phyloP scores from a whole-genome alignment of 2,797 vertebrate species.

The Halcyon badia region DNA sequence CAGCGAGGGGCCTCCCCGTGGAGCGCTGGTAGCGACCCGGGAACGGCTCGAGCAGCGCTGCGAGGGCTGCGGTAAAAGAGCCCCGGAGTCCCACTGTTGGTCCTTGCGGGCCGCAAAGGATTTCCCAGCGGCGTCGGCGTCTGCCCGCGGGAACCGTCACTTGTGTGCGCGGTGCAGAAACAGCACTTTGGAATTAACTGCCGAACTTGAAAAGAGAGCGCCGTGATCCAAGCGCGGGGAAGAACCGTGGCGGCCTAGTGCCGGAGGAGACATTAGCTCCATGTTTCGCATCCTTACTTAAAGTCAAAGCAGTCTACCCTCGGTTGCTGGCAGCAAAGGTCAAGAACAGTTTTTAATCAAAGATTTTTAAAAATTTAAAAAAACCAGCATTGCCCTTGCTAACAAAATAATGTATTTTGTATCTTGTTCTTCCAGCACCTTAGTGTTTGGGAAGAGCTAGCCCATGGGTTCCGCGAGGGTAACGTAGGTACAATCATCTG shows the following conservation, averaged over 20 bases:
- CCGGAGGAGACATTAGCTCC: background rate
- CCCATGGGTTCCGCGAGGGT: background rate
- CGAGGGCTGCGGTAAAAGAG: background rate
- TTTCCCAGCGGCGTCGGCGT: background rate
- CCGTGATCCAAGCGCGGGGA: background rate
- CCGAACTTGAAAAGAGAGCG: background rate
- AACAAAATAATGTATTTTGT: accelerated
- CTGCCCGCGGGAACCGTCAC: accelerated
- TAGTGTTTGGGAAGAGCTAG: accelerated
- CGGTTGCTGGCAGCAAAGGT: background rate
- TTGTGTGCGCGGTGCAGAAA: accelerated
- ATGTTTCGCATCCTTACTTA: background rate
- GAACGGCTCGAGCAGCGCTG: background rate
- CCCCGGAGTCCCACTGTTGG: accelerated
- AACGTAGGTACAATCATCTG: accelerated
- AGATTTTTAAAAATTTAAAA: too few species aligned
- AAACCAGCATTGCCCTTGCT: background rate
- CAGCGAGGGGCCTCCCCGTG: background rate
- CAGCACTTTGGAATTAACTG: accelerated
- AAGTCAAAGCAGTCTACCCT: background rate
- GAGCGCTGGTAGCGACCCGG: background rate
- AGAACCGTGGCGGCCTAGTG: background rate
- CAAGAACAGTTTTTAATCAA: background rate
- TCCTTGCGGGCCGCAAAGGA: background rate
- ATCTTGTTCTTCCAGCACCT: background rate